Evolutionary conservation across 23 tunicate genomes (phyloP).

Genomic region (Halocynthia aurantium): DNA sequence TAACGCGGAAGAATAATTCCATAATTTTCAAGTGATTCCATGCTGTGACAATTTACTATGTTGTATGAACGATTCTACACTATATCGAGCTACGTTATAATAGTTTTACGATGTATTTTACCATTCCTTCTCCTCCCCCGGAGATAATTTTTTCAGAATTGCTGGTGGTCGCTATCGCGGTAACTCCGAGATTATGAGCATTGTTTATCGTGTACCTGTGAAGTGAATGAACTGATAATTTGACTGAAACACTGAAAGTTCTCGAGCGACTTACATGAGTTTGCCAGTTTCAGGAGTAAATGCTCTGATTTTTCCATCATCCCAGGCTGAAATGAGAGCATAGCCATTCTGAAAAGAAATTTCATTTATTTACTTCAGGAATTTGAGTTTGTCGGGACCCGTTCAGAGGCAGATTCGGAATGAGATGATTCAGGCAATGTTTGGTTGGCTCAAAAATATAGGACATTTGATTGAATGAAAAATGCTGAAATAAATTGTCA

Average conservation of each 20-base stretch:
- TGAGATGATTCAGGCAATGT: background rate
- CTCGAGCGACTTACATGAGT: conserved; percentile 4
- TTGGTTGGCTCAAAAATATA: background rate
- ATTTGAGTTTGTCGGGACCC: background rate
- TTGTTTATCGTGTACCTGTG: conserved; percentile 64
- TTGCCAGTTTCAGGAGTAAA: conserved; percentile 85
- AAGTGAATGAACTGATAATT: background rate
- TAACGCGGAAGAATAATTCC: background rate
- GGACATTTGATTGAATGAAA: background rate
- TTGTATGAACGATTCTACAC: too few species aligned
- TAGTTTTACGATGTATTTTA: background rate
- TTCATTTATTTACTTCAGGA: background rate
- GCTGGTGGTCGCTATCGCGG: conserved; percentile 69
- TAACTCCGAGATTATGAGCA: conserved; percentile 81
- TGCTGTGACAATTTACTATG: too few species aligned
- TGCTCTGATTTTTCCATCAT: conserved; percentile 91
- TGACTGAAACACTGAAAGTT: background rate
- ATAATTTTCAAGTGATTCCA: background rate
- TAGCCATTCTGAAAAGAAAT: conserved; percentile 59
- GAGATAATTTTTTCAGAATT: conserved; percentile 64
- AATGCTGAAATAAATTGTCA: too few species aligned
- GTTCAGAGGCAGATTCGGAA: background rate
- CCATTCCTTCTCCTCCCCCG: conserved; percentile 97
- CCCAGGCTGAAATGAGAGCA: conserved; percentile 87
- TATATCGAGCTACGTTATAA: too few species aligned